phyloP scores from a whole-genome alignment of 92 coral and sea anemone species.

The Virgularia gustaviana region DNA sequence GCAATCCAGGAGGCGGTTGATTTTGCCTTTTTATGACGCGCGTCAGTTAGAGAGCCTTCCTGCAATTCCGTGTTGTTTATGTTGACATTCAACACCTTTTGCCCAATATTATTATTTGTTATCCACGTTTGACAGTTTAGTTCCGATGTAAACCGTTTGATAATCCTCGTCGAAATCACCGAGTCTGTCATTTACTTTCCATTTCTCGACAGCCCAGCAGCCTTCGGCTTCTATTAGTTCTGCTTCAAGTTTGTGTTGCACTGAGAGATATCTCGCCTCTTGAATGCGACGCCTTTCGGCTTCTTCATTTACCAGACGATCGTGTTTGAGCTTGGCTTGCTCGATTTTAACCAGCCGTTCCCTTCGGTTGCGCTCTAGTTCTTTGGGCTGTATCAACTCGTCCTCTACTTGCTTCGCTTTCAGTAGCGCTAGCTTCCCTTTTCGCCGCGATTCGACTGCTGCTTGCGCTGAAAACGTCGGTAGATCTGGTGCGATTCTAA shows the following conservation, averaged over 20 bases:
- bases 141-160: neutral
- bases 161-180: neutral
- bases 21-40: too few species aligned
- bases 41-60: too few species aligned
- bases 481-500: too few species aligned
- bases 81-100: neutral
- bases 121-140: neutral
- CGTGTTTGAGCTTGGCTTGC: neutral
- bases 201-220: neutral
- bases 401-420: too few species aligned
- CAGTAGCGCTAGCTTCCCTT: too few species aligned
- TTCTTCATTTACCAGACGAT: neutral
- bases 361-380: neutral
- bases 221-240: neutral
- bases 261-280: neutral
- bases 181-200: neutral
- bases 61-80: neutral
- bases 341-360: neutral
- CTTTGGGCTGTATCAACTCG: neutral
- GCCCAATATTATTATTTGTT: neutral
- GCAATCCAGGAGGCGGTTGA: constrained; percentile 7
- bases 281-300: constrained; percentile 4
- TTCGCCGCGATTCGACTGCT: too few species aligned
- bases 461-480: too few species aligned
- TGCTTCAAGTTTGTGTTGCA: neutral